phyloP scores from a whole-genome alignment of 1,140 invertebrate species.

The Penaeus japonicus region DNA sequence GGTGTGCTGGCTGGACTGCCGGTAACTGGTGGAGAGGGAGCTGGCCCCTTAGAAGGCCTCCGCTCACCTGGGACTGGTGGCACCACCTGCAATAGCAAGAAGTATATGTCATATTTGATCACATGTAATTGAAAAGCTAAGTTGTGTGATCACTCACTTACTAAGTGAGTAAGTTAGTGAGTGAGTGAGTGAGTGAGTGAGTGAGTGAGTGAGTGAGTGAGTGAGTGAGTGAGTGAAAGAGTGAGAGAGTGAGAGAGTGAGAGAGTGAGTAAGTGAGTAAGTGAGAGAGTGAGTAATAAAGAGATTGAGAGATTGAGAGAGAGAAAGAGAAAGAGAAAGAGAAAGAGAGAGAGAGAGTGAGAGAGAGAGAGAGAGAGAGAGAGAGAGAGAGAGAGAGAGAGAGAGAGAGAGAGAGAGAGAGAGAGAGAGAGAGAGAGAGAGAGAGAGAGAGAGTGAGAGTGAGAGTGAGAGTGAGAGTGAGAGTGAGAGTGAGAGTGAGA shows the following conservation, averaged over 20 bases:
- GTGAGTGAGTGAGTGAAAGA: not conserved
- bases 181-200: not conserved
- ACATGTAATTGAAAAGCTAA: no score
- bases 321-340: no score
- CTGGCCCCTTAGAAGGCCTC: slow-evolving; percentile 53
- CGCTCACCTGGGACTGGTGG: slow-evolving; percentile 51
- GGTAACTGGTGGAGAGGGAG: slow-evolving; percentile 54
- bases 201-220: not conserved
- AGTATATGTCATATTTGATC: not conserved
- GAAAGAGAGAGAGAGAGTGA: no score
- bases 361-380: no score
- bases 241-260: not conserved
- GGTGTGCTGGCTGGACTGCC: slow-evolving; percentile 32
- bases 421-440: no score
- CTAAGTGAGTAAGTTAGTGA: not conserved
- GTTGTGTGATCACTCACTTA: no score
- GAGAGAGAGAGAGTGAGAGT: not conserved
- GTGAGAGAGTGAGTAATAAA: no score
- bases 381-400: no score
- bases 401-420: no score
- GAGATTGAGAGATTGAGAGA: no score
- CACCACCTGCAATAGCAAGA: slow-evolving; percentile 24
- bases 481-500: no score
- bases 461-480: not conserved
- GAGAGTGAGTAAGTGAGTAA: not conserved